Evolutionary conservation across 2,113 vertebrate species (phyloP).

Genomic region (Grammomys dolichurus): DNA sequence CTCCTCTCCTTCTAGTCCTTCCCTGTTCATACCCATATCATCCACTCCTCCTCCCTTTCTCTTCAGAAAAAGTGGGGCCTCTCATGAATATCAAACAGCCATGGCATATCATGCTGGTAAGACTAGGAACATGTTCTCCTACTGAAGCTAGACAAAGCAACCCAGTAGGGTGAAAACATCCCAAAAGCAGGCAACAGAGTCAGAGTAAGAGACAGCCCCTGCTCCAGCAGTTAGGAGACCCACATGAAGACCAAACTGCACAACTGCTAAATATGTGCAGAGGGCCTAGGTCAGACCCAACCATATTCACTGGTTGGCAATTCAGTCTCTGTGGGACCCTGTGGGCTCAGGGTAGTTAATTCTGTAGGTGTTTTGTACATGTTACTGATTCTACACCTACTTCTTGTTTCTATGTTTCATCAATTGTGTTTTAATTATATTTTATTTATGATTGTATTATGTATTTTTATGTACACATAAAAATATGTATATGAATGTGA

Average conservation of each 20-base stretch:
- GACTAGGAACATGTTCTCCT: not conserved
- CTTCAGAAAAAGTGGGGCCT: not conserved
- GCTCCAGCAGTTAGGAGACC: not conserved
- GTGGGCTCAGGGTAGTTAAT: not conserved
- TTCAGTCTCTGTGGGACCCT: not conserved
- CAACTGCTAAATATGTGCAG: not conserved
- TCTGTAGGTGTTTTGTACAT: not conserved
- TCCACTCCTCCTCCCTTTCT: not conserved
- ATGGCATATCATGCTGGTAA: not conserved
- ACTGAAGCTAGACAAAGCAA: not conserved
- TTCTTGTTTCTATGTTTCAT: not conserved
- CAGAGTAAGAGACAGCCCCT: not conserved
- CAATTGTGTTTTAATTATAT: not conserved
- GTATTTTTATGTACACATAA: not conserved
- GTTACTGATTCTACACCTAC: not conserved
- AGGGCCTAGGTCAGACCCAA: not conserved
- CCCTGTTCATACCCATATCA: not conserved
- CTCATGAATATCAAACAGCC: not conserved
- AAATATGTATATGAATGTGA: not conserved
- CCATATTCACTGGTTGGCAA: not conserved
- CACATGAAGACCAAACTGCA: not conserved
- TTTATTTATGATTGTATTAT: not conserved
- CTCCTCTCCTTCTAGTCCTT: not conserved
- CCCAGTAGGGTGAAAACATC: not conserved
- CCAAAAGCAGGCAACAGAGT: not conserved